phyloP scores from a whole-genome alignment of 2,888 invertebrate genomes.

The Galeopsomyia nigrocyanea region DNA sequence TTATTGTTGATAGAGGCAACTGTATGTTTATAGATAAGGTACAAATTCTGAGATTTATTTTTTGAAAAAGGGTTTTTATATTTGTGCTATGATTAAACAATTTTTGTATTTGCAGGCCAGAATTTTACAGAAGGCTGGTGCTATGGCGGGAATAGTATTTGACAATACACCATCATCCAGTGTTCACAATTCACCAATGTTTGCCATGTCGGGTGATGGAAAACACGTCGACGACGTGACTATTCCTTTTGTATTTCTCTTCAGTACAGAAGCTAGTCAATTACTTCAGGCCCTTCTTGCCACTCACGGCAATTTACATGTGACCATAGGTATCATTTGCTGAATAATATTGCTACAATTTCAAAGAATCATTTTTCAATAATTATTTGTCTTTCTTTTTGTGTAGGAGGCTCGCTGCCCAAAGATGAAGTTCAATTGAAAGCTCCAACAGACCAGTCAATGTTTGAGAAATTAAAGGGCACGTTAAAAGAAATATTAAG shows the following conservation, averaged over 20 bases:
- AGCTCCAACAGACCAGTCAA: slow-evolving; percentile 63
- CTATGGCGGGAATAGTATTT: slow-evolving; percentile 86
- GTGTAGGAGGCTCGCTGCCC: slow-evolving; percentile 32
- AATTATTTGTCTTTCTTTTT: slow-evolving; percentile 7
- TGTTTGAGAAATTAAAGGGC: slow-evolving; percentile 64
- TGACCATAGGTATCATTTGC: slow-evolving; percentile 59
- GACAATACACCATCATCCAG: slow-evolving; percentile 86
- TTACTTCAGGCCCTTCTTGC: slow-evolving; percentile 73
- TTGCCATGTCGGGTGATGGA: slow-evolving; percentile 97
- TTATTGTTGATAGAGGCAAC: slow-evolving; percentile 88
- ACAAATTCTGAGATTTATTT: slow-evolving; percentile 27
- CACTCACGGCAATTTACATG: slow-evolving; percentile 55
- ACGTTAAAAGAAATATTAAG: slow-evolving; percentile 63
- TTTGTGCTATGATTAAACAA: not conserved
- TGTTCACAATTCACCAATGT: slow-evolving; percentile 83
- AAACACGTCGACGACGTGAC: slow-evolving; percentile 79
- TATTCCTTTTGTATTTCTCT: slow-evolving; percentile 94
- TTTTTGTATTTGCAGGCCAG: slow-evolving; percentile 73
- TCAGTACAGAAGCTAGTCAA: slow-evolving; percentile 80
- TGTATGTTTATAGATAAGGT: slow-evolving; percentile 97
- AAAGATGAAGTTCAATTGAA: slow-evolving; percentile 63
- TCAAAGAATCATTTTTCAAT: slow-evolving; percentile 28
- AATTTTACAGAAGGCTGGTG: slow-evolving; percentile 85
- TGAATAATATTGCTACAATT: not conserved
- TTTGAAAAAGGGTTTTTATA: too few relatives aligned